Evolutionary conservation across 2,797 vertebrate genomes (phyloP).

Genomic region (Acomys russatus): DNA sequence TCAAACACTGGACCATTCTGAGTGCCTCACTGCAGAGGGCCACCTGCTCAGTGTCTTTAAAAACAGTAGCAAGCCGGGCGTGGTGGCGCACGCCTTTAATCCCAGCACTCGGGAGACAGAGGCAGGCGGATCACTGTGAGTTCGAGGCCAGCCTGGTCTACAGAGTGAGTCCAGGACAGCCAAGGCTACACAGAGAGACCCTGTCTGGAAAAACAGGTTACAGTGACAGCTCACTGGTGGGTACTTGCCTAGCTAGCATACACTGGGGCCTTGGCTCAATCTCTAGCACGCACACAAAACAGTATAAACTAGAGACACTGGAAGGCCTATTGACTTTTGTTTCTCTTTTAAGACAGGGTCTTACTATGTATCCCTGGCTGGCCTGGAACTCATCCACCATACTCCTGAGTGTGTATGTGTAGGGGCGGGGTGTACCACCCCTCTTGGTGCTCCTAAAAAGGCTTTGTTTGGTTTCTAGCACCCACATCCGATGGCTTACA

Average conservation of each 20-base stretch:
- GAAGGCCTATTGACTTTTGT: neutral
- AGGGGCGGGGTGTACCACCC: neutral
- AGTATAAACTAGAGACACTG: neutral
- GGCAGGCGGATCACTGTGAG: too few relatives aligned
- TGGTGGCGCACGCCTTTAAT: too few relatives aligned
- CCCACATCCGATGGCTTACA: neutral
- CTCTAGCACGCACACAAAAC: neutral
- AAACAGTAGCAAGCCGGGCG: too few relatives aligned
- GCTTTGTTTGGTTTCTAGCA: neutral
- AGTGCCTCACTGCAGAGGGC: neutral
- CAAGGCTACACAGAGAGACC: too few relatives aligned
- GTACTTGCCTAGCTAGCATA: too few relatives aligned
- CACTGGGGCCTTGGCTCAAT: neutral
- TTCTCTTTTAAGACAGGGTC: neutral
- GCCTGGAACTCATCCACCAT: neutral
- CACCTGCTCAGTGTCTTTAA: neutral
- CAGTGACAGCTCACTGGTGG: neutral
- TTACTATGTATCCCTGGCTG: neutral
- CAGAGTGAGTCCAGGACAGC: too few relatives aligned
- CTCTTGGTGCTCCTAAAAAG: neutral
- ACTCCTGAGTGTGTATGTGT: neutral
- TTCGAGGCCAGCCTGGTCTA: too few relatives aligned
- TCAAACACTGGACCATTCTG: too few relatives aligned
- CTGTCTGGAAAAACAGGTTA: neutral
- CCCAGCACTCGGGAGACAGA: too few relatives aligned